Evolutionary conservation across 2,797 vertebrate genomes (phyloP).

Genomic region (Sarcophilus harrisii): DNA sequence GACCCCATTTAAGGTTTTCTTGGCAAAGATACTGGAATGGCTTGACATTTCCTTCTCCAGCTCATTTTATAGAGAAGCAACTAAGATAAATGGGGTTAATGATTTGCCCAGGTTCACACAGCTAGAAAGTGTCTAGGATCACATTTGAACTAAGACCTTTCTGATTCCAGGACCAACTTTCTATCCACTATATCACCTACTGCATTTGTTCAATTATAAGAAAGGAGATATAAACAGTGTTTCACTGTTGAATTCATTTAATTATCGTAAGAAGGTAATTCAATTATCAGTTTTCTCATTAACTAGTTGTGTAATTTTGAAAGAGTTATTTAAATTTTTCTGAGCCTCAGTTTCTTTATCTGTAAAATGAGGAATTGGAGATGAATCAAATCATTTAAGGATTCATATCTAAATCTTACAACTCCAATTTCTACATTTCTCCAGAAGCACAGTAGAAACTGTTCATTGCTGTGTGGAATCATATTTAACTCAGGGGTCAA

Average conservation of each 20-base stretch:
- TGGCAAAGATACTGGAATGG: not conserved
- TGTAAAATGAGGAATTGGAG: not conserved
- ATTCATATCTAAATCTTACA: slow-evolving; percentile 18
- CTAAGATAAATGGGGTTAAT: not conserved
- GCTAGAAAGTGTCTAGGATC: not conserved
- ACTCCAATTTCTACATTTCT: slow-evolving; percentile 15
- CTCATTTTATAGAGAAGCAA: not conserved
- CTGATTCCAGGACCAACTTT: not conserved
- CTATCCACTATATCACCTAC: not conserved
- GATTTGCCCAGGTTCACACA: not conserved
- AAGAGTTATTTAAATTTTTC: not conserved
- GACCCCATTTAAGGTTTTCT: not conserved
- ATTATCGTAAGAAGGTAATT: slow-evolving; percentile 17
- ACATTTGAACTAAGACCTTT: not conserved
- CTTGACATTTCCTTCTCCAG: not conserved
- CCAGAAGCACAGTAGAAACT: slow-evolving; percentile 21
- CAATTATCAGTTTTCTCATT: not conserved
- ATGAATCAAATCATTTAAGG: not conserved
- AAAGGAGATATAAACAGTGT: not conserved
- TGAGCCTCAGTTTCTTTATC: not conserved
- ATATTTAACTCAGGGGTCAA: not conserved
- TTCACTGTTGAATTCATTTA: not conserved
- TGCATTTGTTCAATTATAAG: not conserved
- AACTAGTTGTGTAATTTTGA: not conserved
- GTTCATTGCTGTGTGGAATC: not conserved